These are phyloP conservation scores for Ips typographus DNA, from an alignment of 1,140 invertebrate genomes.

Conservation along the genomic window DNA sequence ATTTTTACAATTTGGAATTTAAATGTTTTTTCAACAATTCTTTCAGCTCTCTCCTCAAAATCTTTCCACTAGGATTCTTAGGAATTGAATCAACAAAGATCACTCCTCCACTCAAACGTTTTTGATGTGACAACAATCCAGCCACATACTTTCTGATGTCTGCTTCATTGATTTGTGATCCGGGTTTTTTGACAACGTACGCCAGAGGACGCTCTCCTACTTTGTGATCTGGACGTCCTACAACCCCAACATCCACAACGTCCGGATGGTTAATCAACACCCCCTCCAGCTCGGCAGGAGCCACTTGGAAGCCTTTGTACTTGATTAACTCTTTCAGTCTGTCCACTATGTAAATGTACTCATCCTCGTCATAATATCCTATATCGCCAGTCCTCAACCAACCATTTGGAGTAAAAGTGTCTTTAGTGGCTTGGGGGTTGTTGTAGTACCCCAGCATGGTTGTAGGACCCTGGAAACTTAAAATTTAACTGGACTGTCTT, in stretches of 20 bases:
- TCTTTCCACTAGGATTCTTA: constrained; percentile 57
- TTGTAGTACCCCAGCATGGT: constrained; percentile 68
- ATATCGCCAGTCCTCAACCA: constrained; percentile 86
- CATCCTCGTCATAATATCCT: constrained; percentile 72
- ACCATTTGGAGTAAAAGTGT: constrained; percentile 67
- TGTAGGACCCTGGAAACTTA: constrained; percentile 52
- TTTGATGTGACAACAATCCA: background rate
- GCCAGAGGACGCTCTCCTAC: constrained; percentile 71
- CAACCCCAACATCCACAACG: constrained; percentile 70
- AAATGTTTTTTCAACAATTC: constrained; percentile 16
- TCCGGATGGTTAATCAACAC: constrained; percentile 65
- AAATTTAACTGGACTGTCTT: no score
- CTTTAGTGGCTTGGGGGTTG: constrained; percentile 71
- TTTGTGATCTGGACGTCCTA: constrained; percentile 65
- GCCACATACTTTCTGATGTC: constrained; percentile 54
- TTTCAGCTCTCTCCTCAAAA: constrained; percentile 50
- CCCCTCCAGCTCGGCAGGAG: constrained; percentile 75
- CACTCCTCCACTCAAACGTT: constrained; percentile 60
- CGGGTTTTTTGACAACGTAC: constrained; percentile 62
- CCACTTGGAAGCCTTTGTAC: constrained; percentile 72
- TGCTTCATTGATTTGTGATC: constrained; percentile 54
- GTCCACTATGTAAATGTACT: constrained; percentile 78
- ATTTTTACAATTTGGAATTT: background rate
- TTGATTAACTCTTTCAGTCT: constrained; percentile 89
- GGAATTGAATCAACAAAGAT: constrained; percentile 65